A percentile compares a stretch with the other conserved stretches of the same genome.
phyloP scores from a whole-genome alignment of 2,888 invertebrate genomes.

The Lucinisca nassula region DNA sequence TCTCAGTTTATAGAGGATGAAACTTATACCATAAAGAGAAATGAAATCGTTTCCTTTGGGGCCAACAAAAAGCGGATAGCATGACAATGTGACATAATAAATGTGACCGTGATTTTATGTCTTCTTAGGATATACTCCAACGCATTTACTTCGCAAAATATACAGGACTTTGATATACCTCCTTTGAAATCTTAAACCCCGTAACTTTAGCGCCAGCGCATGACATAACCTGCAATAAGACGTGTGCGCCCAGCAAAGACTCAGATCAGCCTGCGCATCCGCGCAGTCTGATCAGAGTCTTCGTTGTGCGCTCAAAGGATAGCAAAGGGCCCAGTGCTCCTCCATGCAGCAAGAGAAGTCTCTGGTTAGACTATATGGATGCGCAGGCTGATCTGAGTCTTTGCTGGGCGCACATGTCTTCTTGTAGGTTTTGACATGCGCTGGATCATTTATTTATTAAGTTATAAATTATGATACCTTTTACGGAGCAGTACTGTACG shows the following conservation, averaged over 20 bases:
- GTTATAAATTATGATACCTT: background rate
- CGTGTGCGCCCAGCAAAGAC: too few relatives aligned
- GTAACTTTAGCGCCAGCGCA: too few relatives aligned
- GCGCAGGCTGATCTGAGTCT: too few relatives aligned
- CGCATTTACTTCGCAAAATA: background rate
- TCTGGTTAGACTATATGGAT: too few relatives aligned
- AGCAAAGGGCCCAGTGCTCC: too few relatives aligned
- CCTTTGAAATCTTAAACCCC: background rate
- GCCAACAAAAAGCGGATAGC: background rate
- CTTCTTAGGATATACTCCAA: background rate
- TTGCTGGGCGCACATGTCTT: too few relatives aligned
- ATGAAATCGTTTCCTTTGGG: background rate
- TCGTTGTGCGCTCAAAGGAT: too few relatives aligned
- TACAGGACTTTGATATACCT: background rate
- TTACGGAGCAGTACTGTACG: background rate
- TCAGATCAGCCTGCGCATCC: too few relatives aligned
- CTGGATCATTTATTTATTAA: background rate
- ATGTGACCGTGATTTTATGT: background rate
- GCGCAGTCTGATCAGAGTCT: too few relatives aligned
- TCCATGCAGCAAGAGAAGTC: too few relatives aligned
- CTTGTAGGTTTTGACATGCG: too few relatives aligned
- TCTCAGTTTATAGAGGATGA: background rate
- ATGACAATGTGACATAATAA: background rate
- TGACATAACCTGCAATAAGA: too few relatives aligned
- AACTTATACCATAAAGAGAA: background rate